These are phyloP conservation scores for Cistogaster globosa DNA, from an alignment of 2,888 invertebrate species.

Conservation along the genomic window DNA sequence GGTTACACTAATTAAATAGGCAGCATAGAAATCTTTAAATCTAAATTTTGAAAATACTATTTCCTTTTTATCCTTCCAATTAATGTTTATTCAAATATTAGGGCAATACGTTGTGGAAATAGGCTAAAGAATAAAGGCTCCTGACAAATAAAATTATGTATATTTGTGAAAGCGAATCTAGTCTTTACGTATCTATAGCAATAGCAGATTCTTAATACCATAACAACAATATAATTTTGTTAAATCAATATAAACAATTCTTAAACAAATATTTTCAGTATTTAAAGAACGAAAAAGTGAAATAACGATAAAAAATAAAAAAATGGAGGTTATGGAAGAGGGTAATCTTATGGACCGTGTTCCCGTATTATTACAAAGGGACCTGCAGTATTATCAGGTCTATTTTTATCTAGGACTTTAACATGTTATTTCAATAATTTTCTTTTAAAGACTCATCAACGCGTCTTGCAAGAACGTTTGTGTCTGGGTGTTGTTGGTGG, in stretches of 20 bases:
- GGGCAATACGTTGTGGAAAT: no score
- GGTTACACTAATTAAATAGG: no score
- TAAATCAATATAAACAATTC: conserved; percentile 41
- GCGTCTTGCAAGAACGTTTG: conserved; percentile 90
- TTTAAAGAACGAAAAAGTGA: neutral
- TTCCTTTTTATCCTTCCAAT: no score
- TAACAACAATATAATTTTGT: conserved; percentile 42
- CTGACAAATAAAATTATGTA: no score
- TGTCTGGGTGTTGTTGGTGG: conserved; percentile 92
- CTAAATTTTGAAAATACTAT: no score
- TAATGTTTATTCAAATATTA: no score
- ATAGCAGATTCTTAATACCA: conserved; percentile 4
- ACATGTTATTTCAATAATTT: neutral
- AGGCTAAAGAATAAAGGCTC: no score
- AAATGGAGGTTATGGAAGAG: conserved; percentile 95
- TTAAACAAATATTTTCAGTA: conserved; percentile 1
- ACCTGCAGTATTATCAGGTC: conserved; percentile 93
- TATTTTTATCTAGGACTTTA: neutral
- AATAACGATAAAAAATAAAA: conserved; percentile 34
- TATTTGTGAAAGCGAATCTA: no score
- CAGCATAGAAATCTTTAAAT: no score
- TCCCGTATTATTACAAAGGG: conserved; percentile 90
- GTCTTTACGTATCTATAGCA: no score
- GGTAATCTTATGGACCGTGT: conserved; percentile 94
- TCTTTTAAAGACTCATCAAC: conserved; percentile 86